Base-by-base conservation (phyloP, 2,888 invertebrate species). In the Galeruca laticollis region DNA sequence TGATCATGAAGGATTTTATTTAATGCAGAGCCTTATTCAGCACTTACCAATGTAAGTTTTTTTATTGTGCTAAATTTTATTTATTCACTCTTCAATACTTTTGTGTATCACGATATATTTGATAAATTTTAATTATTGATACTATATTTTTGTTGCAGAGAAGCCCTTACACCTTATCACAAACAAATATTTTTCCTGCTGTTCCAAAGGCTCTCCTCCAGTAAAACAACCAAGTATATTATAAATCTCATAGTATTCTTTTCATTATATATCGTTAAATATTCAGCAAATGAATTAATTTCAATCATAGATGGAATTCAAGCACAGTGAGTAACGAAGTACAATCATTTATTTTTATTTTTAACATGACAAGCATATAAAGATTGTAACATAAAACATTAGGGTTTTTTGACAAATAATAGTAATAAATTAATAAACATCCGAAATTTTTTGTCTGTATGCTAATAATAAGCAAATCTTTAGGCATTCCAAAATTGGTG, bases 211-310 rank as follows among this genome's bases (percentile, higher is more conserved):
- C 87, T 99, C 35, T 94, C 96, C 2, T 93, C 94, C 0, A 94
- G 95, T 0, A 99, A 98, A 87, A 99, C 99, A 0, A 94, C 96
- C 0, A 99, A 99, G 87, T 99, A 93, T 86, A 91, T 98, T 49
- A 94, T 94, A 82, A 92, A 94, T 20, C 88, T 99, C 6, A 92
- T 98, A 72, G 94, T 96, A 0, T 99, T 98, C 87, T 93, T 98
- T 82, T 93, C 92, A 61, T 90, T 95, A 80, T 98, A 93, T 86
- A 90, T 93, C 1, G 90, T 95, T 57, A 93, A 94, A 84, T 92
- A 93, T 82, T 94, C 96, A 0, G 90, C 95, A 0, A 87, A 89
- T 64, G 86, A 88, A 62, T 88, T 99, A 15, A 89, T 97, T 0
- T 89, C 92, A 49, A 89, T 94, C 20, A 88, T 98, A 61, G 96